These are phyloP conservation scores for Lagodon rhomboides DNA, from an alignment of 2,797 vertebrate species.

Conservation along the genomic window DNA sequence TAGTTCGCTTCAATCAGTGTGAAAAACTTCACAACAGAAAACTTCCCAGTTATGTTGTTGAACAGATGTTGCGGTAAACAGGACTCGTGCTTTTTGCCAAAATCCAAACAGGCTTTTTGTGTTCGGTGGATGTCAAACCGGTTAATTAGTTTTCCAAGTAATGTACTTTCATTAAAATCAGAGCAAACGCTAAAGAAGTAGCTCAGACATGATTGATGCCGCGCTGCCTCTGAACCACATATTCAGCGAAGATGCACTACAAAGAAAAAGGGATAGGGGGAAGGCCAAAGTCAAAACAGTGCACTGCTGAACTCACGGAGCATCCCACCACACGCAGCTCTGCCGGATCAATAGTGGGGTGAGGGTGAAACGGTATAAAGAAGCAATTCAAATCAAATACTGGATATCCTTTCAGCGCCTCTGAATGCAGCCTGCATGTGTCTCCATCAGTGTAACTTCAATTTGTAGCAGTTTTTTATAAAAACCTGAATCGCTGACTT, in stretches of 20 bases:
- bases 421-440: neutral
- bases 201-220: neutral
- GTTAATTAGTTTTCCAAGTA: neutral
- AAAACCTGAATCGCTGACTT: neutral
- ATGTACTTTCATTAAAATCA: neutral
- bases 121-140: neutral
- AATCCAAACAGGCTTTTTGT: neutral
- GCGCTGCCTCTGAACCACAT: conserved; percentile 5
- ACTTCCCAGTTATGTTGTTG: neutral
- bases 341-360: conserved; percentile 26
- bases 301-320: conserved; percentile 35
- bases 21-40: neutral
- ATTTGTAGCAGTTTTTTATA: neutral
- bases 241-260: neutral
- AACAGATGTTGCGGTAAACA: neutral
- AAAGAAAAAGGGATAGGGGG: conserved; percentile 19
- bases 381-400: conserved; percentile 18
- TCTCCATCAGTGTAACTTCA: neutral
- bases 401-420: conserved; percentile 2
- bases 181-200: neutral
- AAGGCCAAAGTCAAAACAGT: conserved; percentile 14
- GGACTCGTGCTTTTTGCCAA: neutral
- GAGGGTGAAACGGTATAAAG: conserved; percentile 1
- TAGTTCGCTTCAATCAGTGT: neutral
- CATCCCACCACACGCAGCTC: neutral